phyloP scores from a whole-genome alignment of 2,797 vertebrate genomes.

The Myotis planiceps region DNA sequence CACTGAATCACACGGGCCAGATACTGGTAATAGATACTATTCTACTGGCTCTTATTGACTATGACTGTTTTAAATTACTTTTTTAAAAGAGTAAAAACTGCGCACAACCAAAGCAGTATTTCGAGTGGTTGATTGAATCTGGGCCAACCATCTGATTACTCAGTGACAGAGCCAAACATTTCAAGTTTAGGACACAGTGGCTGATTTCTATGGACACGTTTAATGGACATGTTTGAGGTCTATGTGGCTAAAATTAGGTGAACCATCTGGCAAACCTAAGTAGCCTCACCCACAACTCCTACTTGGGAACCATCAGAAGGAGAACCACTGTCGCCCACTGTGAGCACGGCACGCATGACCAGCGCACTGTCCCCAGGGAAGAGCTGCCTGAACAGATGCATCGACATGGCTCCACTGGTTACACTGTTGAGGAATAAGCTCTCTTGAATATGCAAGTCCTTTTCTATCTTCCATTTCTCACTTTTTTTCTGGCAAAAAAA shows the following conservation, averaged over 20 bases:
- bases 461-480: not conserved
- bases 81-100: not conserved
- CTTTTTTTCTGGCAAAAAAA: not conserved
- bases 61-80: not conserved
- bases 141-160: not conserved
- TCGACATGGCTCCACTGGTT: no score
- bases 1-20: no score
- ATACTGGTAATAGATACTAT: no score
- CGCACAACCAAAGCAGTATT: not conserved
- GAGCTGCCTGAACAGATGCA: not conserved
- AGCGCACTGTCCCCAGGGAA: not conserved
- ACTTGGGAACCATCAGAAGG: not conserved
- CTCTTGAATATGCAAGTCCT: not conserved
- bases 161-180: not conserved
- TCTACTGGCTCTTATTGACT: not conserved
- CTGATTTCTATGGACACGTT: not conserved
- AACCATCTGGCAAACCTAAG: not conserved
- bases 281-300: not conserved
- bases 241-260: not conserved
- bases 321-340: accelerated
- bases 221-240: not conserved
- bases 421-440: not conserved
- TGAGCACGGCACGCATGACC: accelerated
- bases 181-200: not conserved
- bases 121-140: not conserved